Conservation (phyloP, 1,140 invertebrate species). For the Oncopodura yosiiana region DNA sequence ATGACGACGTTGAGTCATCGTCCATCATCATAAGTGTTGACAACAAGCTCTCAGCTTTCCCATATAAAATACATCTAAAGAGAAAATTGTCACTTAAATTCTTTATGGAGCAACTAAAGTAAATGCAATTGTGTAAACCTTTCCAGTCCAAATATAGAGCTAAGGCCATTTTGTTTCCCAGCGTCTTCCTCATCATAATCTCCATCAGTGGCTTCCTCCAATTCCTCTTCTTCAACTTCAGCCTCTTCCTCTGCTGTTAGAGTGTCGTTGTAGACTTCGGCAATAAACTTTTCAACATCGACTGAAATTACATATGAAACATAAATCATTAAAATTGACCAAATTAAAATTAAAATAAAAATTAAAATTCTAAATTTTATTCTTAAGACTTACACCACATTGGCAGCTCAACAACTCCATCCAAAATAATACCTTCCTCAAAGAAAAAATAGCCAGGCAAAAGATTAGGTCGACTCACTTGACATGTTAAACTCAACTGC, state of each 20-base stretch:
- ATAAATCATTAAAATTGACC: too few species aligned
- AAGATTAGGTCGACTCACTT: conserved; percentile 28
- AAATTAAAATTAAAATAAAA: background rate
- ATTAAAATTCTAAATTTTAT: background rate
- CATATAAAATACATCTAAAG: background rate
- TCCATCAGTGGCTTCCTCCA: background rate
- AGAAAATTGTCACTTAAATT: too few species aligned
- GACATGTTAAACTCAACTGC: conserved; percentile 12
- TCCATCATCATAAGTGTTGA: too few species aligned
- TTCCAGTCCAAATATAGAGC: too few species aligned
- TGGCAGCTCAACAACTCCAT: conserved; percentile 30
- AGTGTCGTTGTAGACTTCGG: background rate
- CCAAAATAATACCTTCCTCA: conserved; percentile 30
- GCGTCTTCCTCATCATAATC: too few species aligned
- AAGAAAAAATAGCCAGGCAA: conserved; percentile 24
- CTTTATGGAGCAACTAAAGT: too few species aligned
- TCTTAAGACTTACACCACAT: conserved; percentile 22
- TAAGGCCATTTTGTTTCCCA: too few species aligned
- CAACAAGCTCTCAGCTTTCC: background rate
- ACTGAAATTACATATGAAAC: too few species aligned
- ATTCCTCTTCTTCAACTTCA: background rate
- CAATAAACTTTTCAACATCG: conserved; percentile 14
- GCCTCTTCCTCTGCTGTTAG: background rate
- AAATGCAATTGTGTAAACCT: too few species aligned
- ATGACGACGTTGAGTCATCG: too few species aligned